Evolutionary conservation across 92 coral and sea anemone species (phyloP).

Genomic region (Actinostola sp.): DNA sequence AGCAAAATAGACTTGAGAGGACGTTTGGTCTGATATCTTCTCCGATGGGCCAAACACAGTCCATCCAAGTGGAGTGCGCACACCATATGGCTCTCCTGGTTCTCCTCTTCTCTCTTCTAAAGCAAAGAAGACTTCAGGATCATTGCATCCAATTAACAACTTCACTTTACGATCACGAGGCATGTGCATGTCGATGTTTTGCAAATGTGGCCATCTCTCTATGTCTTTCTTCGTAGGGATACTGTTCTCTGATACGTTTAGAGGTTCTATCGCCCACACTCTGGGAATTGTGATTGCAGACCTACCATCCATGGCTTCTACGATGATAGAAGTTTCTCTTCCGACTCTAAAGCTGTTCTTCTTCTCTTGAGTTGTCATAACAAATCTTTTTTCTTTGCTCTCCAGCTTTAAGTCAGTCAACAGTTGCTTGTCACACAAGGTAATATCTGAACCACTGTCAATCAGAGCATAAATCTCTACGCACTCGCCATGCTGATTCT

Average conservation of each 20-base stretch:
- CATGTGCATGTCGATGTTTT: constrained; percentile 9
- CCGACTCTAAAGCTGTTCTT: constrained; percentile 21
- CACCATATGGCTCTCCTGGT: constrained; percentile 41
- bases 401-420: constrained; percentile 20
- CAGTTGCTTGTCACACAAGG: constrained; percentile 27
- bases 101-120: constrained; percentile 40
- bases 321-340: constrained; percentile 3
- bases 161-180: constrained; percentile 22
- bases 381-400: constrained; percentile 17
- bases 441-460: constrained; percentile 31
- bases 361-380: constrained; percentile 47
- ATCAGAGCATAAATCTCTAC: constrained; percentile 40
- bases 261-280: constrained; percentile 33
- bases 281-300: constrained; percentile 3
- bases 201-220: constrained; percentile 40
- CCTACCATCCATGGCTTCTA: constrained; percentile 20
- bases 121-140: constrained; percentile 32
- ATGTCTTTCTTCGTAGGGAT: constrained; percentile 23
- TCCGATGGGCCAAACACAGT: constrained; percentile 29
- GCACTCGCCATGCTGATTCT: constrained; percentile 5
- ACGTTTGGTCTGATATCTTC: not conserved
- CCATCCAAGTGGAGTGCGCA: constrained; percentile 36
- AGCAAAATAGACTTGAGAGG: constrained; percentile 7
- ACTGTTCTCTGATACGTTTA: constrained; percentile 20
- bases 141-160: constrained; percentile 35